Conservation (phyloP, 2,113 vertebrate species). For the Pithys albifrons region DNA sequence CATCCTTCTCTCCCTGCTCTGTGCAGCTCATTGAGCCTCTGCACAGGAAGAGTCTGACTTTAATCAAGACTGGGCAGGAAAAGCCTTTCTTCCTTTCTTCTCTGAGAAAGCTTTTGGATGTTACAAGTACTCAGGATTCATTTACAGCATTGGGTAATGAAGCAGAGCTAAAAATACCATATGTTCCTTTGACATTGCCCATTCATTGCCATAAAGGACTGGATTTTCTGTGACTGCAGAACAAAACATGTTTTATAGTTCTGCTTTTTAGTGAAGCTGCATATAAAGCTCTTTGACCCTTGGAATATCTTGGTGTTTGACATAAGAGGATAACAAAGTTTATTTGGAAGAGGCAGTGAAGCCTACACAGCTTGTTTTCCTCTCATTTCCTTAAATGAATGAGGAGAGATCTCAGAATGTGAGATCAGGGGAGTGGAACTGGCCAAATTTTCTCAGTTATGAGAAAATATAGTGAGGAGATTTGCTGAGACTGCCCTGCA, state of each 20-base stretch:
- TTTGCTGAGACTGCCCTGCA: constrained; percentile 1
- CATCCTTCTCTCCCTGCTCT: neutral
- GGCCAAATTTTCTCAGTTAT: neutral
- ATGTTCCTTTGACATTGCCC: constrained; percentile 54
- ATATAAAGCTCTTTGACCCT: constrained; percentile 21
- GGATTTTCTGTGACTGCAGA: constrained; percentile 24
- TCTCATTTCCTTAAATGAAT: constrained; percentile 33
- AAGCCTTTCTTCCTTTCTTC: constrained; percentile 27
- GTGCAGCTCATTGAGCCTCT: neutral
- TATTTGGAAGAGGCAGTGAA: neutral
- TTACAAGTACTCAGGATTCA: constrained; percentile 10
- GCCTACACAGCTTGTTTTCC: constrained; percentile 8
- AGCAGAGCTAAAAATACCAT: constrained; percentile 55
- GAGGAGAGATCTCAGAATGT: neutral
- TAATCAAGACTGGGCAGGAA: constrained; percentile 1
- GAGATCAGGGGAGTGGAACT: neutral
- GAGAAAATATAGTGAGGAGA: neutral
- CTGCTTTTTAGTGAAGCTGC: constrained; percentile 37
- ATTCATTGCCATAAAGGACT: constrained; percentile 53
- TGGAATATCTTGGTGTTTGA: constrained; percentile 40
- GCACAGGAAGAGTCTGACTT: constrained; percentile 21
- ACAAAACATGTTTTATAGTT: constrained; percentile 50
- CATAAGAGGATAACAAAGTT: constrained; percentile 48
- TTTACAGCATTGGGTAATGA: constrained; percentile 52
- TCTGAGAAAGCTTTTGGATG: neutral